These are phyloP conservation scores for Clarias gariepinus DNA, from an alignment of 2,113 vertebrate species.

Conservation along the genomic window DNA sequence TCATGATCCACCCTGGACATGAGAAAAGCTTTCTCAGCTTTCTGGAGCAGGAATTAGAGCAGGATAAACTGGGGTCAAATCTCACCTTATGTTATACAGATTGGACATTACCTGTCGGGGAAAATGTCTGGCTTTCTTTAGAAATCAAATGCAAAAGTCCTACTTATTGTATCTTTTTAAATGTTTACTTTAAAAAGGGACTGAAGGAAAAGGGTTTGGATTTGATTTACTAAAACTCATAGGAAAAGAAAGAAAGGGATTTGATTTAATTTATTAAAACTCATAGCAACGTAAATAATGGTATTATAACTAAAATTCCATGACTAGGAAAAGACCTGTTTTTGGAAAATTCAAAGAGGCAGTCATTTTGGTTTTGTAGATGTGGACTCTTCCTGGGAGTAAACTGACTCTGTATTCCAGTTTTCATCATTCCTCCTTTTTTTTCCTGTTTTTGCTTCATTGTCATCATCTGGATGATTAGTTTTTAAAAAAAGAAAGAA, in stretches of 20 bases:
- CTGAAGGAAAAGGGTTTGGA: background rate
- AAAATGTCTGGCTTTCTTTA: background rate
- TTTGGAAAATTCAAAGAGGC: background rate
- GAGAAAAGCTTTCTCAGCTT: background rate
- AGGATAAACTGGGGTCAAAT: background rate
- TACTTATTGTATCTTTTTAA: slow-evolving; percentile 5
- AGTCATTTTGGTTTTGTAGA: slow-evolving; percentile 5
- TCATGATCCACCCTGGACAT: background rate
- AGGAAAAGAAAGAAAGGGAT: no score
- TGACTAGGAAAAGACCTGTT: background rate
- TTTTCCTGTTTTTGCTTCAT: slow-evolving; percentile 42
- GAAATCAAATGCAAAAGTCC: background rate
- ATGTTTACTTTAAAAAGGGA: background rate
- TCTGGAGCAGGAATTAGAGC: background rate
- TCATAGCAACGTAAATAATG: background rate
- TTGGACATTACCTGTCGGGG: background rate
- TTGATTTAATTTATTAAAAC: no score
- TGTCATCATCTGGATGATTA: slow-evolving; percentile 20
- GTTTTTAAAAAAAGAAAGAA: no score
- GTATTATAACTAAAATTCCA: background rate
- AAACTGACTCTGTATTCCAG: slow-evolving; percentile 21
- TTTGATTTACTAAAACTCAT: background rate
- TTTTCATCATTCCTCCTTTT: background rate
- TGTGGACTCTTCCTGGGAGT: slow-evolving; percentile 44
- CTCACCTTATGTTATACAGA: background rate